A percentile compares a stretch with the other conserved stretches of the same genome.
Conservation (phyloP, 2,113 vertebrate genomes). For the Rallus limicola region DNA sequence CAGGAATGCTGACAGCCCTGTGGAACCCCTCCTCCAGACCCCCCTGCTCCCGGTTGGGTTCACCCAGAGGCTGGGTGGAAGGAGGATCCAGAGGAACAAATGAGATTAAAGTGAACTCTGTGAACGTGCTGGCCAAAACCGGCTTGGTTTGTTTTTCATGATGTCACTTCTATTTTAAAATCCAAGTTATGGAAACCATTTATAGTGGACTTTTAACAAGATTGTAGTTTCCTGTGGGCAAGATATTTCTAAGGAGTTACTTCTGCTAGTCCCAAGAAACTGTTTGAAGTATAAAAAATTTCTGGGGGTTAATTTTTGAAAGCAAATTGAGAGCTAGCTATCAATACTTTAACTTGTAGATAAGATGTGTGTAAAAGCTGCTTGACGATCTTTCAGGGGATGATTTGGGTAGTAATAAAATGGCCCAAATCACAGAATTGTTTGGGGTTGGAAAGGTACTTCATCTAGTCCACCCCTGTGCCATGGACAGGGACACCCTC, state of each 20-base stretch:
- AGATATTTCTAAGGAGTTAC: not conserved
- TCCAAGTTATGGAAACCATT: not conserved
- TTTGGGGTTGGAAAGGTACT: too few species aligned
- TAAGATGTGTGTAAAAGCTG: not conserved
- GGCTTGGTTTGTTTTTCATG: conserved; percentile 32
- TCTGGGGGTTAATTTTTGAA: not conserved
- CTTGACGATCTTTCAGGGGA: not conserved
- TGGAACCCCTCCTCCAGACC: not conserved
- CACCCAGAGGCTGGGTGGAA: conserved; percentile 5
- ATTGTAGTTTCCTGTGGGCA: not conserved
- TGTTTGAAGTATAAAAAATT: not conserved
- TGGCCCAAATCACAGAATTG: too few species aligned
- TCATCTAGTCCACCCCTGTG: too few species aligned
- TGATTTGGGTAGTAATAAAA: not conserved
- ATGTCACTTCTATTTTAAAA: conserved; percentile 73
- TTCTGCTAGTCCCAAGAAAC: not conserved
- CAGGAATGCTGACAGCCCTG: conserved; percentile 32
- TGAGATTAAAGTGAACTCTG: not conserved
- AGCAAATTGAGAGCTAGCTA: not conserved
- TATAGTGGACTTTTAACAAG: not conserved
- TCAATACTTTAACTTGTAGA: not conserved
- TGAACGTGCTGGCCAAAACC: not conserved
- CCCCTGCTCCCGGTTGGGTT: not conserved
- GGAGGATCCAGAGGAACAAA: not conserved
- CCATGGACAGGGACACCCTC: too few species aligned